These are phyloP conservation scores for Cephus cinctus DNA, from an alignment of 1,140 invertebrate genomes.

Conservation along the genomic window DNA sequence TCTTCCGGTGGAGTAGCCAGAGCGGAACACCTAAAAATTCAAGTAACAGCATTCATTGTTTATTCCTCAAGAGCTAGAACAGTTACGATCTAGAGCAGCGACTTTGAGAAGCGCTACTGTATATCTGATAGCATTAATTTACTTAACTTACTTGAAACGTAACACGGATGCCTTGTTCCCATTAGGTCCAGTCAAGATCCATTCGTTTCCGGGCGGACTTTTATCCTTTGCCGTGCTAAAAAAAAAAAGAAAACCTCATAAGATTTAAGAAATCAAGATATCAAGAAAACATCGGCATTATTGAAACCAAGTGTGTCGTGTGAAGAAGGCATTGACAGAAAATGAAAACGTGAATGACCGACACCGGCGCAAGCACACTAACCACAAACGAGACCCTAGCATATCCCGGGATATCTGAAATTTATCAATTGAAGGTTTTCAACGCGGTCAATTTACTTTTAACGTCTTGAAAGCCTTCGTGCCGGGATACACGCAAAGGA, in stretches of 20 bases:
- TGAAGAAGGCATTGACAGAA: too few relatives aligned
- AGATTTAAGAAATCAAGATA: neutral
- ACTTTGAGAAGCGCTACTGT: neutral
- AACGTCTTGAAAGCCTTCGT: too few relatives aligned
- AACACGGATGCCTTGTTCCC: slow-evolving; percentile 44
- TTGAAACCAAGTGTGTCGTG: slow-evolving; percentile 10
- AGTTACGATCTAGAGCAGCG: neutral
- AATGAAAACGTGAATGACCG: too few relatives aligned
- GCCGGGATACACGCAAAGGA: too few relatives aligned
- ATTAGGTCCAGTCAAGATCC: slow-evolving; percentile 44
- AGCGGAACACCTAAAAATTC: slow-evolving; percentile 47
- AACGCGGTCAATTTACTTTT: too few relatives aligned
- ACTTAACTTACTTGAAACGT: slow-evolving; percentile 46
- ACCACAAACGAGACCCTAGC: too few relatives aligned
- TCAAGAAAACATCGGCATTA: slow-evolving; percentile 2
- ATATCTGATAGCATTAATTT: too few relatives aligned
- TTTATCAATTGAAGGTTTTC: too few relatives aligned
- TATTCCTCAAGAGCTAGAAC: neutral
- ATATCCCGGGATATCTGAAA: too few relatives aligned
- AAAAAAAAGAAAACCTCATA: slow-evolving; percentile 15
- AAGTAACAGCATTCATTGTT: slow-evolving; percentile 12
- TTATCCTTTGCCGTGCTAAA: slow-evolving; percentile 41
- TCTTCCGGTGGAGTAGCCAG: slow-evolving; percentile 50
- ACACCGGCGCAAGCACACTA: too few relatives aligned
- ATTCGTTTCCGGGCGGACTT: slow-evolving; percentile 38